Base-by-base conservation (phyloP, 2,888 invertebrate species). In the Cheilosia urbana region DNA sequence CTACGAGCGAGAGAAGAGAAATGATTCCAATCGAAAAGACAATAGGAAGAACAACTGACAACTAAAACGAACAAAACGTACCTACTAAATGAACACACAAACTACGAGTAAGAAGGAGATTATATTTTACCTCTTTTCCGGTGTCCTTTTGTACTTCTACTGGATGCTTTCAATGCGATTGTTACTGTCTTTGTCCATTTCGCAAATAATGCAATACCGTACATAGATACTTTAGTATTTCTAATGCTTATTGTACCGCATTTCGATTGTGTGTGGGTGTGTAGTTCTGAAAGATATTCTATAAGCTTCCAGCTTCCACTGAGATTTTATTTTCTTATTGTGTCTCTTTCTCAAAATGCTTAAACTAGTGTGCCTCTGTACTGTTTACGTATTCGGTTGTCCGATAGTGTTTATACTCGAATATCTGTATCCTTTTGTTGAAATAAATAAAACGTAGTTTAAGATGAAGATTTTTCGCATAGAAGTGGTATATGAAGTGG, bases 151-250 rank as follows among this genome's bases (percentile, higher is more conserved):
- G 49, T 45, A 4, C 9, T 9, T 30, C 30, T 30, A 30, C 11
- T 27, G 55, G 19, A 58, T 77, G 51, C 71, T 63, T 76, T 82
- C 76, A 71, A 82, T 71, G 63, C 76, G 71, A 82, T 82, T n/a
- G n/a, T n/a, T 76, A 82, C 71, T 60, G 71, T 77, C 65, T 76
- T 60, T 82, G 69, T 77, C 71, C 65, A 65, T 66, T 72, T 11
- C 34, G 2, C 40, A 53, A 66, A 37, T 37, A 68, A 49, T 57
- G 30, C 62, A 76, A 45, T 76, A 40, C 42, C 47, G 11, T 51
- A 51, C n/a, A 57, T 51, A 51, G 11, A 57, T 65, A 45, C 63
- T 55, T 58, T 47, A 17, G 2, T 15, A 15, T 27, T 55, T 63
- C 17, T 63, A 58, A 24, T 65, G 30, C 30, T 19, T 17, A 27